Evolutionary conservation across 2,797 vertebrate species (phyloP).

Genomic region (Phoxinus dragarum): DNA sequence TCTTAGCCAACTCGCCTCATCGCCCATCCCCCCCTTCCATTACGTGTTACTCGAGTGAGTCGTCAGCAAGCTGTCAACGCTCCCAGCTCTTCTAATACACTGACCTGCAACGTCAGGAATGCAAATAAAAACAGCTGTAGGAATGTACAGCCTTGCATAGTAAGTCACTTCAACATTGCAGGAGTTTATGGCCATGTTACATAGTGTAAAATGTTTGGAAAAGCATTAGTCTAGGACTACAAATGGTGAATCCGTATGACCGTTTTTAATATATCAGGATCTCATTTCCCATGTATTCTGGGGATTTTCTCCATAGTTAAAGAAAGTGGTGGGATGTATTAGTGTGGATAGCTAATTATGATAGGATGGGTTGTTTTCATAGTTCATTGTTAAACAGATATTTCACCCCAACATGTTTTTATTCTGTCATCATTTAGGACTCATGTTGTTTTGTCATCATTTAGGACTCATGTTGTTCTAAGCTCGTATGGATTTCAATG

Average conservation of each 20-base stretch:
- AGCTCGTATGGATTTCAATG: not conserved
- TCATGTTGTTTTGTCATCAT: not conserved
- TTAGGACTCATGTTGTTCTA: not conserved
- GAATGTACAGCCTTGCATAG: slow-evolving; percentile 45
- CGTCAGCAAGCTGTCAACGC: slow-evolving; percentile 63
- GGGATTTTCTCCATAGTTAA: not conserved
- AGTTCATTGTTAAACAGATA: not conserved
- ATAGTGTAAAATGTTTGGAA: slow-evolving; percentile 32
- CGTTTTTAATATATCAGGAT: not conserved
- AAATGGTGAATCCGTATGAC: not conserved
- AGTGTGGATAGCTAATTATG: not conserved
- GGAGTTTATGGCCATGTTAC: slow-evolving; percentile 35
- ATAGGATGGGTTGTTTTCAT: not conserved
- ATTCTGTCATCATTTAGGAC: not conserved
- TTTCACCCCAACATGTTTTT: not conserved
- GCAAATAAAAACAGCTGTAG: slow-evolving; percentile 52
- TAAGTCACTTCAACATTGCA: slow-evolving; percentile 46
- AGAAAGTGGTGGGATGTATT: not conserved
- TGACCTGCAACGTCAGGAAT: slow-evolving; percentile 23
- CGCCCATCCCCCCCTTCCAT: slow-evolving; percentile 18
- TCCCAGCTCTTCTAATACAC: slow-evolving; percentile 11
- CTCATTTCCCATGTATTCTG: not conserved
- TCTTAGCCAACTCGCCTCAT: not conserved
- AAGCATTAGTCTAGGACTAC: not conserved
- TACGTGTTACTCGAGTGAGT: slow-evolving; percentile 53